Evolutionary conservation across 1,140 invertebrate species (phyloP), one percentile per base, ranked within the genome.

Genomic region (Magallana gigas): DNA sequence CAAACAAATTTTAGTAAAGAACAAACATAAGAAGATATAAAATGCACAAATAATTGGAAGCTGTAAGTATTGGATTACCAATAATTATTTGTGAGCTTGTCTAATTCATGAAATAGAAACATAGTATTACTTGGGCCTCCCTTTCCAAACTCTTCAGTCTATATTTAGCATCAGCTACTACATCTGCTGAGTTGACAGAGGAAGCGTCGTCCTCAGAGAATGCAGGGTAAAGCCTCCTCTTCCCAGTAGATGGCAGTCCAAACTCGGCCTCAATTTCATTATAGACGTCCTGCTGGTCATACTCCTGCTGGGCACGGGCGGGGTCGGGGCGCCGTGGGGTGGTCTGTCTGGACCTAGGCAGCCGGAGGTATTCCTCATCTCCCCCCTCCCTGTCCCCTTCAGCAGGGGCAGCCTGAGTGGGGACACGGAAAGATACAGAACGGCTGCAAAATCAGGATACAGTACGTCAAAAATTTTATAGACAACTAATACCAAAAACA

Each of bases 81-180:
- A 48, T 48, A 48, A 5, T 4, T 48, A 48, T 48, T 48, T 4
- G 5, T 48, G 36, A 2, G 36, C 36, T 2, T 48, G 36, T 48
- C 36, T 48, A 48, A 48, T 48, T 48, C 36, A 48, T 48, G 36
- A 48, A 48, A 48, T 48, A 48, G 36, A 48, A 48, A 48, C 36
- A 48, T 48, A 4, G 5, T 64, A 36, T 8, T 76, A 94, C 93
- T 90, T 93, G 90, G 12, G 93, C 93, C 83, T 94, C 93, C 85
- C 91, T 93, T 80, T 94, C 93, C 71, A 94, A 86, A 87, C 87
- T 93, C 80, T 91, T 91, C 14, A 94, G 89, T 85, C 93, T 90
- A 83, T 93, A 92, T 88, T 92, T 93, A 57, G 93, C 90, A 60
- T 93, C 91, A 48, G 92, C 92, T 57, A 94, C 90, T 83, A 94